phyloP scores from a whole-genome alignment of 2,113 vertebrate genomes.

The Recurvirostra avosetta region DNA sequence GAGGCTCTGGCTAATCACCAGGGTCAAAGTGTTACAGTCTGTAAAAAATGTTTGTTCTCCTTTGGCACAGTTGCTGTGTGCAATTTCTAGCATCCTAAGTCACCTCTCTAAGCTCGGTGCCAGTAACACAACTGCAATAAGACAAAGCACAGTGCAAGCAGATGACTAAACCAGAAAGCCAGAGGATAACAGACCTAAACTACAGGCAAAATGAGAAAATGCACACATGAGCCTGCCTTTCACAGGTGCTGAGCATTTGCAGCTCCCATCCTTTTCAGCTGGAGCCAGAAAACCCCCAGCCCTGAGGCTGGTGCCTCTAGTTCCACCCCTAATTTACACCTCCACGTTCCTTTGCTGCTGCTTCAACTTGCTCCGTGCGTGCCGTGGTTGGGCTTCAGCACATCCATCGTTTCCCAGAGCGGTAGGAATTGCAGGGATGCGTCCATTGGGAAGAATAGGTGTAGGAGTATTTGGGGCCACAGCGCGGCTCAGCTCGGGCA shows the following conservation, averaged over 20 bases:
- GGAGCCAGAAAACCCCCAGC: background rate
- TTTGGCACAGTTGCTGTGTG: background rate
- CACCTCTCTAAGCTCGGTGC: background rate
- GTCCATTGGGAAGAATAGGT: constrained; percentile 58
- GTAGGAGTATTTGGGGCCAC: constrained; percentile 38
- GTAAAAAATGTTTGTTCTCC: background rate
- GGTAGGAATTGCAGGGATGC: constrained; percentile 33
- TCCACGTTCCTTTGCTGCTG: background rate
- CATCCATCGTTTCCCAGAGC: background rate
- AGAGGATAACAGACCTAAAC: background rate
- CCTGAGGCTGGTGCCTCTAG: background rate
- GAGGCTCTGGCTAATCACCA: background rate
- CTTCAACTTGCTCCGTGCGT: background rate
- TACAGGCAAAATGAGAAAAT: background rate
- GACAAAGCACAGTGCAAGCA: background rate
- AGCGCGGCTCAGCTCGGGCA: background rate
- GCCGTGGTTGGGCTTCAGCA: background rate
- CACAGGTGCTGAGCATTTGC: background rate
- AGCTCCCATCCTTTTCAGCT: background rate
- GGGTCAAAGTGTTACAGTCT: no score
- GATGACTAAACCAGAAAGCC: background rate
- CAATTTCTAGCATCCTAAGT: background rate
- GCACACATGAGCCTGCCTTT: background rate
- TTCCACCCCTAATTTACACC: background rate
- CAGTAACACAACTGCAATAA: background rate